Conservation (phyloP, 2,888 invertebrate species). For the Xanthorhoe spadicearia region DNA sequence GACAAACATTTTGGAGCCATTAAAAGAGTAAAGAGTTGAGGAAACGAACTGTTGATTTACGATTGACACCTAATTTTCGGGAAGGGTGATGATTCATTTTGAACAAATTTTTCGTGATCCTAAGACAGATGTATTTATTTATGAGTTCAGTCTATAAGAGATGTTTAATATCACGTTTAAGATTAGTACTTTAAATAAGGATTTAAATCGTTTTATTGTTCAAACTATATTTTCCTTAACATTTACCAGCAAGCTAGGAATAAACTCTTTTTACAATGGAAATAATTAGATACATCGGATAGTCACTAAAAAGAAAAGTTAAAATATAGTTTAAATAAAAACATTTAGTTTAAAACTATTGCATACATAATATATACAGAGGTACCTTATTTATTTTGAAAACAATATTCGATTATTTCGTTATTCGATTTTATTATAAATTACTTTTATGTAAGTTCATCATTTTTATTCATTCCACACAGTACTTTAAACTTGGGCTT, state of each 20-base stretch:
- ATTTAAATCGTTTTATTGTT: neutral
- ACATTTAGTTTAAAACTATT: too few relatives aligned
- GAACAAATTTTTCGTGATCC: slow-evolving; percentile 32
- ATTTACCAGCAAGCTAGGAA: too few relatives aligned
- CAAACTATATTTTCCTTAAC: too few relatives aligned
- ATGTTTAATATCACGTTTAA: neutral
- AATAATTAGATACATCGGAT: too few relatives aligned
- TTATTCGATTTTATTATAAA: too few relatives aligned
- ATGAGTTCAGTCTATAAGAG: neutral
- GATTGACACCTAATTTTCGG: slow-evolving; percentile 47
- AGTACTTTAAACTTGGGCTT: slow-evolving; percentile 24
- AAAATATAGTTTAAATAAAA: too few relatives aligned
- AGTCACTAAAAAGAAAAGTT: too few relatives aligned
- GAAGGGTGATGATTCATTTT: slow-evolving; percentile 40
- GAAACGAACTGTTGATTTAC: slow-evolving; percentile 63
- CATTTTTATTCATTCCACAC: neutral
- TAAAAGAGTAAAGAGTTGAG: slow-evolving; percentile 66
- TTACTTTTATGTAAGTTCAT: neutral
- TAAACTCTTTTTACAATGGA: too few relatives aligned
- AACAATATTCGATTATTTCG: too few relatives aligned
- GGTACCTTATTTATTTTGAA: too few relatives aligned
- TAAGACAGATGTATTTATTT: neutral
- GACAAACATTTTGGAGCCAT: slow-evolving; percentile 51
- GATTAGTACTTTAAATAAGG: too few relatives aligned
- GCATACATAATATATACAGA: too few relatives aligned